These are phyloP conservation scores for Drosophila lacertosa DNA, from an alignment of 1,140 invertebrate species.

Conservation along the genomic window DNA sequence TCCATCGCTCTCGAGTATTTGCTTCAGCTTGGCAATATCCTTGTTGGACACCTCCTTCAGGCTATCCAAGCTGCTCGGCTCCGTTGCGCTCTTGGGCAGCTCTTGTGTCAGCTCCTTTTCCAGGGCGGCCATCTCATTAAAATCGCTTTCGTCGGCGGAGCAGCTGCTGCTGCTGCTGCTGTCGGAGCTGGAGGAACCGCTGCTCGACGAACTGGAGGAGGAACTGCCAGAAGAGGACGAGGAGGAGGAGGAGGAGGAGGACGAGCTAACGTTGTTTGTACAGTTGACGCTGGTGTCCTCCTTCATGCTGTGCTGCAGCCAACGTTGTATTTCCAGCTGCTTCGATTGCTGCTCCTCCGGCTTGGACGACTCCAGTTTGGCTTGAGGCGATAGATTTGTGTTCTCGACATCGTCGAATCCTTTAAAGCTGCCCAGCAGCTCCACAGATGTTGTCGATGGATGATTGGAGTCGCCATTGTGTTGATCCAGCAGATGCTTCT, in stretches of 20 bases:
- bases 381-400: constrained; percentile 56
- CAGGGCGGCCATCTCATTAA: constrained; percentile 69
- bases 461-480: constrained; percentile 30
- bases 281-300: constrained; percentile 3
- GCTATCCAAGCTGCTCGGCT: neutral
- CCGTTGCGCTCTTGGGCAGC: neutral
- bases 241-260: constrained; percentile 41
- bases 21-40: constrained; percentile 74
- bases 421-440: constrained; percentile 55
- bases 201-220: constrained; percentile 29
- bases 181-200: neutral
- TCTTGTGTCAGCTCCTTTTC: constrained; percentile 71
- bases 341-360: constrained; percentile 24
- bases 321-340: constrained; percentile 57
- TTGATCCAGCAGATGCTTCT: constrained; percentile 6
- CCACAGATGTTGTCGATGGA: constrained; percentile 51
- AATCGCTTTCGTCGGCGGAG: constrained; percentile 59
- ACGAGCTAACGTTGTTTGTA: constrained; percentile 14
- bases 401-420: constrained; percentile 71
- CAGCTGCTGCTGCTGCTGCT: constrained; percentile 40
- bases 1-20: constrained; percentile 68
- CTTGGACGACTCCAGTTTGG: constrained; percentile 25
- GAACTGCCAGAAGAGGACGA: constrained; percentile 27
- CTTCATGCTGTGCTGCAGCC: constrained; percentile 51
- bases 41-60: constrained; percentile 45